Evolutionary conservation across 2,888 invertebrate species (phyloP), one percentile per base, ranked within the genome.

Genomic region (Nephrocerus scutellatus): DNA sequence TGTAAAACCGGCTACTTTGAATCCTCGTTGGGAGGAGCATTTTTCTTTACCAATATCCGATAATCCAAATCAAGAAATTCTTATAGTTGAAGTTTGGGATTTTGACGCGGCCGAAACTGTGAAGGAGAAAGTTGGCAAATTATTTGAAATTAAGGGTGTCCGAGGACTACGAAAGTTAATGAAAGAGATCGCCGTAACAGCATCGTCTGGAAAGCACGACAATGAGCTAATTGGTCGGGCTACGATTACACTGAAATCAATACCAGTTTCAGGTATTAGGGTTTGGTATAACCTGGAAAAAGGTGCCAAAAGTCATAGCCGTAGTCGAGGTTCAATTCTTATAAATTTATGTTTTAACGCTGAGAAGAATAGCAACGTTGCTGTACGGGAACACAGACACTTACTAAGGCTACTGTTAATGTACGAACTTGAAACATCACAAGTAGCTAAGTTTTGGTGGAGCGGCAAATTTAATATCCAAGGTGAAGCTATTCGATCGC

Each of bases 11-110:
- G 79, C 78, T 52, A 95, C 95, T 0, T 74, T 98, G 20, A 84
- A 84, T 67, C 97, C 97, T 0, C 70, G 79, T 12, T 97, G 97
- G 97, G 93, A 95, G 66, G 97, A 97, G 71, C 90, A 91, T 70
- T 97, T 97, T 69, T 87, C 91, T 59, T 76, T 97, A 57, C 86
- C 88, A 10, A 76, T 88, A 58, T 63, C 73, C 9, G 81, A 81
- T 41, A 82, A 77, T 61, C 74, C 79, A 10, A 73, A 75, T 36
- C 81, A 83, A 44, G 89, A 89, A 61, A 76, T 79, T 9, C 70
- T 89, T 18, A 78, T 78, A 55, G 68, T 89, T 47, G 89, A 89
- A 79, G 84, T 88, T 14, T 89, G 88, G 89, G 90, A 90, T 57
- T 90, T 89, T 53, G 90, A 90, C 66, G 85, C 89, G 10, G 90